Conservation (phyloP, 2,113 vertebrate genomes). For the Nyctibius bracteatus region DNA sequence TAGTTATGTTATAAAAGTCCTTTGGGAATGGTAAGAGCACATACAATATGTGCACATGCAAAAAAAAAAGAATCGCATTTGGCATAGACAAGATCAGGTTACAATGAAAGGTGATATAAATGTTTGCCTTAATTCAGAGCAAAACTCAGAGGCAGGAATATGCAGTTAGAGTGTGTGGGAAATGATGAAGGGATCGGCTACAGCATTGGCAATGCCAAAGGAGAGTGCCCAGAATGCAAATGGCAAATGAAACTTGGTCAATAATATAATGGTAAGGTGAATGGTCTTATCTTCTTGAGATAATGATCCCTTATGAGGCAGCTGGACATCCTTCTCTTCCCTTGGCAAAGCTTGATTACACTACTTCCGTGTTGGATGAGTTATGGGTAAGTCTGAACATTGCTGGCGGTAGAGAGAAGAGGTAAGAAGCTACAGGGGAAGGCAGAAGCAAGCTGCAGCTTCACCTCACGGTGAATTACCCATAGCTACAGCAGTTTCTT, state of each 20-base stretch:
- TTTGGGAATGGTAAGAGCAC: not conserved
- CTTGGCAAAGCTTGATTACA: not conserved
- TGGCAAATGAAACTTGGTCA: not conserved
- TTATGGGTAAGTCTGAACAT: not conserved
- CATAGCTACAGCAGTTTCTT: not conserved
- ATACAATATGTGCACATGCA: accelerated
- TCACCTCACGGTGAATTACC: not conserved
- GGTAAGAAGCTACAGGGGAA: not conserved
- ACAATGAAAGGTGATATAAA: not conserved
- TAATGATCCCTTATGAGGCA: not conserved
- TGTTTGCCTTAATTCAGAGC: not conserved
- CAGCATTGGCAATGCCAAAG: not conserved
- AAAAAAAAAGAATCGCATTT: not conserved
- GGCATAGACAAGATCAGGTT: not conserved
- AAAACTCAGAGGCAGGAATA: not conserved
- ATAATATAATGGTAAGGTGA: not conserved
- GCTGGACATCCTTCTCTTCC: not conserved
- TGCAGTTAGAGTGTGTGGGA: not conserved
- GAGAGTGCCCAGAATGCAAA: not conserved
- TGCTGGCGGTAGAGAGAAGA: not conserved
- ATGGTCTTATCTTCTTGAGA: not conserved
- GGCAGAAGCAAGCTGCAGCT: not conserved
- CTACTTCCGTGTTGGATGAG: not conserved
- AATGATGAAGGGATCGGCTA: not conserved
- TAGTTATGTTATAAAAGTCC: not conserved